Evolutionary conservation across 2,113 vertebrate species (phyloP).

Genomic region (Cariama cristata): DNA sequence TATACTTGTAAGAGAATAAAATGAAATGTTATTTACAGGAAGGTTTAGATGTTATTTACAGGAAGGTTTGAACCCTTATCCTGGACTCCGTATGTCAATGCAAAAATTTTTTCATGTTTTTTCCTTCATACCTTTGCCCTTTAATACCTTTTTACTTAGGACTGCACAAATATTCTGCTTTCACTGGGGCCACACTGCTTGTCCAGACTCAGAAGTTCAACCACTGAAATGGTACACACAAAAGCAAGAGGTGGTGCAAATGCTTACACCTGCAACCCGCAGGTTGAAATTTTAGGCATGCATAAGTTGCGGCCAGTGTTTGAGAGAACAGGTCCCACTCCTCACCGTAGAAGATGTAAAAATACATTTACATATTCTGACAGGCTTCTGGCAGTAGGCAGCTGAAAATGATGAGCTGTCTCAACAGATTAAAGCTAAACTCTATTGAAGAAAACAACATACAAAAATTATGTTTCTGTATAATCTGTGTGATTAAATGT

Average conservation of each 20-base stretch:
- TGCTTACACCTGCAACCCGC: neutral
- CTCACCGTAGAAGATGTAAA: neutral
- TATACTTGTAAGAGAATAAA: neutral
- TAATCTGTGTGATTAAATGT: slow-evolving; percentile 78
- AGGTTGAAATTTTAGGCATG: neutral
- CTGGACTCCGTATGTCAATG: neutral
- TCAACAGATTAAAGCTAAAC: slow-evolving; percentile 77
- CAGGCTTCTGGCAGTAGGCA: slow-evolving; percentile 60
- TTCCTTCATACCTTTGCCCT: neutral
- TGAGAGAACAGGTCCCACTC: slow-evolving; percentile 50
- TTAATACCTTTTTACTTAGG: neutral
- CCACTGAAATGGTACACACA: neutral
- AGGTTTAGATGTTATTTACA: neutral
- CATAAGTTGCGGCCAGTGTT: neutral
- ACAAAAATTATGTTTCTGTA: slow-evolving; percentile 75
- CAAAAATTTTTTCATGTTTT: neutral
- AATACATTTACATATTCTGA: slow-evolving; percentile 62
- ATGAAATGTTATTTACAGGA: neutral
- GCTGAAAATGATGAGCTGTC: slow-evolving; percentile 71
- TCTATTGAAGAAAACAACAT: slow-evolving; percentile 76
- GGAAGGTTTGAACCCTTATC: neutral
- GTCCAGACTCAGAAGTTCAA: neutral
- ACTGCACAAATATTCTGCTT: neutral
- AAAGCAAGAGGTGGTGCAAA: neutral
- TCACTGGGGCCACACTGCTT: neutral